Percentiles rank a stretch among this genome's conserved stretches.
These are phyloP conservation scores for Lysandra coridon DNA, from an alignment of 2,888 invertebrate genomes.

Conservation along the genomic window DNA sequence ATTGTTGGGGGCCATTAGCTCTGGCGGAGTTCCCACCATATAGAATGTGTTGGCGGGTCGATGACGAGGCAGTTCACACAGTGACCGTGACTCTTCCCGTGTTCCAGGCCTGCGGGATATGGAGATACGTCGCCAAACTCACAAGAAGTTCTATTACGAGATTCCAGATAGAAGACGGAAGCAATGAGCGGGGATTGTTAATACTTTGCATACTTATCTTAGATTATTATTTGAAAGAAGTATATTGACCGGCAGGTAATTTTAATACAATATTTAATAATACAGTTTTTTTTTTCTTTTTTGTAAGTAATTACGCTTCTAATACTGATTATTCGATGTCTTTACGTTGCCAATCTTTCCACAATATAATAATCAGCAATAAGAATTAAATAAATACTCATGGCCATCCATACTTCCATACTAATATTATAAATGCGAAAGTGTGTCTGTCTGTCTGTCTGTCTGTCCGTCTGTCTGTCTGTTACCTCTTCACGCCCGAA, in stretches of 20 bases:
- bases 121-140: not conserved
- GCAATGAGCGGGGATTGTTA: not conserved
- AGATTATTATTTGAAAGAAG: not conserved
- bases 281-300: too few species aligned
- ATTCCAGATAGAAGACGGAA: not conserved
- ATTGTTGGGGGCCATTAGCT: slow-evolving; percentile 28
- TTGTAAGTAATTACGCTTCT: too few species aligned
- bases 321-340: not conserved
- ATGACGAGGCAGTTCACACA: slow-evolving; percentile 26
- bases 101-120: not conserved
- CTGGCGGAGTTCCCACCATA: slow-evolving; percentile 6
- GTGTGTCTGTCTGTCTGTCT: too few species aligned
- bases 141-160: not conserved
- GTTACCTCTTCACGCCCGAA: too few species aligned
- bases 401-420: not conserved
- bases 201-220: not conserved
- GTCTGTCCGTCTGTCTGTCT: too few species aligned
- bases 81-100: slow-evolving; percentile 21
- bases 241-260: not conserved
- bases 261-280: too few species aligned
- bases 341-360: not conserved
- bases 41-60: slow-evolving; percentile 8
- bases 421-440: too few species aligned
- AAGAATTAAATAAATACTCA: not conserved
- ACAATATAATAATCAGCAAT: not conserved